Evolutionary conservation across 2,888 invertebrate genomes (phyloP), one percentile per base, ranked within the genome.

Genomic region (Lasioglossum lativentre): DNA sequence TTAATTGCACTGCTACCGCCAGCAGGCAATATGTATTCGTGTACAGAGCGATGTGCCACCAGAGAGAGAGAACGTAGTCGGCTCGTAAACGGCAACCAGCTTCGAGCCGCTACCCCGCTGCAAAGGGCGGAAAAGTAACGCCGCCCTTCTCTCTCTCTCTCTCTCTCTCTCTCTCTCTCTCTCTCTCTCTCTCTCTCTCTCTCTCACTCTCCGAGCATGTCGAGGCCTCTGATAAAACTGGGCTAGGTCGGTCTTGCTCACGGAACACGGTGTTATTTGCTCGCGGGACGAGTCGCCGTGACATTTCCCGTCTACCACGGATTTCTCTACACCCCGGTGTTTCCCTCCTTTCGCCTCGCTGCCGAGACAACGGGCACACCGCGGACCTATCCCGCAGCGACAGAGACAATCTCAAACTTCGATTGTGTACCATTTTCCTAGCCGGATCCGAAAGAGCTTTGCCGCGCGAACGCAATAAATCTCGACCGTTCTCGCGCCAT

Each of bases 1-100:
- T 92, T 92, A 92, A 92, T 92, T 92, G 91, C 91, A 87, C 90
- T 83, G 92, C 91, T 90, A 92, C 92, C 83, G 90, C 89, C 87
- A 90, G 91, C 81, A 91, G 87, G 91, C 91, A 90, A 91, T 91
- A 91, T 90, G 91, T 91, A 91, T 88, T 90, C 88, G 89, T 85
- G 90, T 88, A 88, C 86, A 86, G 82, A 89, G 88, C 83, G 90
- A 83, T 82, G 82, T 63, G 86, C 82, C 82, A 74, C 87, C 78
- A 73, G 77, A 72, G 23, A 68, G 66, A 34, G 34, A 78, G 38
- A 56, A 63, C 80, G 71, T 80, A 86, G 89, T 71, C 81, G 82
- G 85, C 85, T 89, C 88, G 90, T 86, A 88, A 90, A 89, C 81
- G 87, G 79, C 79, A 45, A 83, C 80, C 73, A 47, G 47, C 30